Conservation (phyloP, 2,888 invertebrate genomes). For the Schrankia costaestrigalis region DNA sequence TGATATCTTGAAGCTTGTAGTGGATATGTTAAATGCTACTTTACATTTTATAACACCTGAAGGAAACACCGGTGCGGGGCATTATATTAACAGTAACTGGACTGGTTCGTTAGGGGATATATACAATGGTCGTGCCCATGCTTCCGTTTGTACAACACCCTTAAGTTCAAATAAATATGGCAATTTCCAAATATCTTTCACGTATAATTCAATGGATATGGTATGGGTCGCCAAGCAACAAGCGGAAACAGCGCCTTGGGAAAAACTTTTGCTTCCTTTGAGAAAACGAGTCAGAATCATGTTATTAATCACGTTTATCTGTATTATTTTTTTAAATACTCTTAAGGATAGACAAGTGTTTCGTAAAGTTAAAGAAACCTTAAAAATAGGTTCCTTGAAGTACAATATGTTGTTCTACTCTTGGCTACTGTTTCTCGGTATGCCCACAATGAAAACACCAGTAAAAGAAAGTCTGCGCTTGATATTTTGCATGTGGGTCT, state of each 20-base stretch:
- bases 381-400: conserved; percentile 37
- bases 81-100: conserved; percentile 47
- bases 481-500: conserved; percentile 48
- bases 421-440: conserved; percentile 50
- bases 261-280: conserved; percentile 53
- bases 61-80: conserved; percentile 36
- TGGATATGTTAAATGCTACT: conserved; percentile 47
- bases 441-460: conserved; percentile 43
- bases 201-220: conserved; percentile 53
- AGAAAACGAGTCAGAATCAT: conserved; percentile 35
- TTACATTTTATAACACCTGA: conserved; percentile 41
- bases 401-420: conserved; percentile 52
- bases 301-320: conserved; percentile 41
- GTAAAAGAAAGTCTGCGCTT: conserved; percentile 33
- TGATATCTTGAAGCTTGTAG: conserved; percentile 44
- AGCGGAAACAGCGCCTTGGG: conserved; percentile 41
- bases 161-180: conserved; percentile 43
- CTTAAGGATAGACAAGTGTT: conserved; percentile 35
- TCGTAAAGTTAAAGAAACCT: conserved; percentile 26
- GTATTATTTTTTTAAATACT: conserved; percentile 39
- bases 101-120: conserved; percentile 58
- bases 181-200: conserved; percentile 55
- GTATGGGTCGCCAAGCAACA: conserved; percentile 52
- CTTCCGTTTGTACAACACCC: conserved; percentile 48
- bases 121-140: conserved; percentile 40